phyloP scores from a whole-genome alignment of 2,797 vertebrate genomes.

The Danio aesculapii region DNA sequence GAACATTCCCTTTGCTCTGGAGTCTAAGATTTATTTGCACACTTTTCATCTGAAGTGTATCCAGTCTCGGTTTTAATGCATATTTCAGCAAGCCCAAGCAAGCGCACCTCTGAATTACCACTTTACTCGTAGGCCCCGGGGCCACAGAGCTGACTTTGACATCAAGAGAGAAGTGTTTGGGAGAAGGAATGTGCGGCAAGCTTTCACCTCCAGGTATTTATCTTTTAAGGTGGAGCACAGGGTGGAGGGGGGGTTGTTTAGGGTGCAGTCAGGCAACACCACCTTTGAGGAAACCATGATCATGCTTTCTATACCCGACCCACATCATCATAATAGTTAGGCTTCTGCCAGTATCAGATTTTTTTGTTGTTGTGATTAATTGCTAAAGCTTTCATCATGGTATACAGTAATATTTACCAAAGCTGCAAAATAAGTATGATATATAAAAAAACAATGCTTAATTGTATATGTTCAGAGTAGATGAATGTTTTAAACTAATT shows the following conservation, averaged over 20 bases:
- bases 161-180: slow-evolving; percentile 91
- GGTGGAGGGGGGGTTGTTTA: slow-evolving; percentile 57
- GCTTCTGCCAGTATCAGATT: too few relatives aligned
- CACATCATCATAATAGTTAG: not conserved
- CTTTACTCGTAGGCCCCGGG: slow-evolving; percentile 87
- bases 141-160: slow-evolving; percentile 85
- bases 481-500: too few relatives aligned
- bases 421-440: too few relatives aligned
- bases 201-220: slow-evolving; percentile 96
- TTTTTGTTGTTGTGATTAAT: too few relatives aligned
- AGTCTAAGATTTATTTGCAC: slow-evolving; percentile 73
- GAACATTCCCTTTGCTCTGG: slow-evolving; percentile 45
- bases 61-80: slow-evolving; percentile 90
- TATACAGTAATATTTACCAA: too few relatives aligned
- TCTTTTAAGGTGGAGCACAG: slow-evolving; percentile 81
- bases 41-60: slow-evolving; percentile 79
- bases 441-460: too few relatives aligned
- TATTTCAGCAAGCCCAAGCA: slow-evolving; percentile 98
- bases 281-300: slow-evolving; percentile 77
- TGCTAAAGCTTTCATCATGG: too few relatives aligned
- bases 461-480: too few relatives aligned
- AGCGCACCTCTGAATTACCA: slow-evolving; percentile 90
- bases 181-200: slow-evolving; percentile 95
- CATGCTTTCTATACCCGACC: slow-evolving; percentile 60
- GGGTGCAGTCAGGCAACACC: slow-evolving; percentile 78